Evolutionary conservation across 2,797 vertebrate genomes (phyloP).

Genomic region (Allobates femoralis): DNA sequence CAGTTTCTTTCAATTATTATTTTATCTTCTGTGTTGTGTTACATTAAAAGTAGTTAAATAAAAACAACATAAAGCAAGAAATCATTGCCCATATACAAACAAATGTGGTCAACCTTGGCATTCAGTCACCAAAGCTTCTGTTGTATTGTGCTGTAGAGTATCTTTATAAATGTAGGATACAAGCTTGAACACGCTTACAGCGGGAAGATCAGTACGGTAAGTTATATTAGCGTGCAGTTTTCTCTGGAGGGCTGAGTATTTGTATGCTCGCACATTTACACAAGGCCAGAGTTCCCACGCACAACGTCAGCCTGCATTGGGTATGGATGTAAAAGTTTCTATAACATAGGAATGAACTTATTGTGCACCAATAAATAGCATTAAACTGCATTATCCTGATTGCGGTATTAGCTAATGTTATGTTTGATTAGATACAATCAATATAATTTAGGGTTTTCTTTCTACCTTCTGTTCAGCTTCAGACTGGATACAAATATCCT

Average conservation of each 20-base stretch:
- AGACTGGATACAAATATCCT: no score
- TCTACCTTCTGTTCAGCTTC: neutral
- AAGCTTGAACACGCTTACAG: neutral
- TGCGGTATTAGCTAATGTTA: neutral
- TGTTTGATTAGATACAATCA: no score
- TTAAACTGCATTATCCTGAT: neutral
- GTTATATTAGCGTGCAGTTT: neutral
- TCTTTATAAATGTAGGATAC: neutral
- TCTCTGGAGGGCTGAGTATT: neutral
- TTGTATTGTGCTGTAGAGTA: neutral
- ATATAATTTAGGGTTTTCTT: neutral
- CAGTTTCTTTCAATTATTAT: no score
- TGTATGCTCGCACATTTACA: neutral
- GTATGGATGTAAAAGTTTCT: neutral
- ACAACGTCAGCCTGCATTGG: neutral
- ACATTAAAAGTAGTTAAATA: neutral
- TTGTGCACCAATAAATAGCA: neutral
- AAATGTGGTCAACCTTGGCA: neutral
- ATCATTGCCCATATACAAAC: neutral
- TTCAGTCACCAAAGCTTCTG: neutral
- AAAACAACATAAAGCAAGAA: neutral
- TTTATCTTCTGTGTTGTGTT: neutral
- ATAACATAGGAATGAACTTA: neutral
- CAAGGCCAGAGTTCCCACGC: neutral
- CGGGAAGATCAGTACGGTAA: no score